phyloP scores from a whole-genome alignment of 2,797 vertebrate genomes.

The Bufotes viridis region DNA sequence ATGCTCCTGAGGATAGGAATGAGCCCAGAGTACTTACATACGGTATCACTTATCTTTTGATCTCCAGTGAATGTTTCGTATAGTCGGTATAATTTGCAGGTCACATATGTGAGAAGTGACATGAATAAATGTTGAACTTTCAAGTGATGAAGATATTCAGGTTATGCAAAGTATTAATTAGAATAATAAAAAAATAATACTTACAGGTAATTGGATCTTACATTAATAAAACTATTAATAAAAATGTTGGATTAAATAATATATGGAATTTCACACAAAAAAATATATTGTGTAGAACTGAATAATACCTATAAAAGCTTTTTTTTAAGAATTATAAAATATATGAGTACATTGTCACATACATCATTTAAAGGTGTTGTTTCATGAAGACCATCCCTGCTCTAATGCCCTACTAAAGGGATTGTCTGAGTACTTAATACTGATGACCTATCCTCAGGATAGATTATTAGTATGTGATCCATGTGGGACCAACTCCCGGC shows the following conservation, averaged over 20 bases:
- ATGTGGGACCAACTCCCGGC: too few relatives aligned
- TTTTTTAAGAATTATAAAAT: background rate
- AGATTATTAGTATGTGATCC: too few relatives aligned
- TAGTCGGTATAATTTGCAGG: conserved; percentile 44
- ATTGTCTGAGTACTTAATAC: too few relatives aligned
- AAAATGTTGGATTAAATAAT: background rate
- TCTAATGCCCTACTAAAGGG: too few relatives aligned
- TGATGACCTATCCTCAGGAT: too few relatives aligned
- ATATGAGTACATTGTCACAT: background rate
- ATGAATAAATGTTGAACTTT: conserved; percentile 14
- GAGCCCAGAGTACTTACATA: conserved; percentile 33
- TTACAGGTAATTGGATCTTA: background rate
- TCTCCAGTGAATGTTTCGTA: conserved; percentile 40
- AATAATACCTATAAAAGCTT: background rate
- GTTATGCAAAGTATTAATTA: background rate
- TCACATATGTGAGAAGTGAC: conserved; percentile 30
- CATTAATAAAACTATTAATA: background rate
- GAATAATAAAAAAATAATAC: background rate
- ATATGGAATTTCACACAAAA: background rate
- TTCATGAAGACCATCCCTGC: too few relatives aligned
- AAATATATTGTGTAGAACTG: background rate
- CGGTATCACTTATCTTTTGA: conserved; percentile 48
- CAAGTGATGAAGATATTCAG: background rate
- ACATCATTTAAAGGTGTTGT: background rate
- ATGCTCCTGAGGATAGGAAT: conserved; percentile 18